A percentile compares a stretch with the other conserved stretches of the same genome.
Evolutionary conservation across 2,797 vertebrate genomes (phyloP).

Genomic region (Mus spretus): DNA sequence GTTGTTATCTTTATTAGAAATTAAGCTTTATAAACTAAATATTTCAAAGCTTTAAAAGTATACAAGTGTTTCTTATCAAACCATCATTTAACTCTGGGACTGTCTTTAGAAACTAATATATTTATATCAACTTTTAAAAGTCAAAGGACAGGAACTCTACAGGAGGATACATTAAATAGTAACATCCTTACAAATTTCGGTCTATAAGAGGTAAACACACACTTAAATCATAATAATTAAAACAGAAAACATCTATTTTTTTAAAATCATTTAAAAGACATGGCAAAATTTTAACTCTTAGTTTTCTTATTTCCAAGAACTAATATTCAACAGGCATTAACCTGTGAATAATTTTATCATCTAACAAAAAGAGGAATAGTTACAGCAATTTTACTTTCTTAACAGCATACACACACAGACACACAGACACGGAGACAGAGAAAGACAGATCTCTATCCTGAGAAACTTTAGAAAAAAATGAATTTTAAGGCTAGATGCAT

Average conservation of each 20-base stretch:
- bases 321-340: conserved; percentile 61
- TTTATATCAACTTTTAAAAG: conserved; percentile 64
- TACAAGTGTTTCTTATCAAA: conserved; percentile 41
- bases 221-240: conserved; percentile 39
- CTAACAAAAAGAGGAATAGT: conserved; percentile 1
- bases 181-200: conserved; percentile 11
- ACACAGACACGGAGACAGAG: background rate
- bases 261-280: background rate
- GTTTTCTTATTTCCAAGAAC: conserved; percentile 54
- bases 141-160: conserved; percentile 30
- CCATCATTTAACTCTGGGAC: conserved; percentile 31
- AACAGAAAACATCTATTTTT: conserved; percentile 26
- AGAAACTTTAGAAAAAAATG: conserved; percentile 59
- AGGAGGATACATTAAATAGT: background rate
- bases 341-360: conserved; percentile 40
- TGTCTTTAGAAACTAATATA: conserved; percentile 48
- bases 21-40: conserved; percentile 54
- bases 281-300: conserved; percentile 66
- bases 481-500: conserved; percentile 47
- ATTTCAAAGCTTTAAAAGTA: conserved; percentile 54
- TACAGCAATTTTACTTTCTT: conserved; percentile 53
- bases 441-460: background rate
- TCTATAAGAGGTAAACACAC: conserved; percentile 14
- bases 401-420: background rate
- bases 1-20: conserved; percentile 47